Base-by-base conservation (phyloP, 2,797 vertebrate species). In the Apodemus agrarius region DNA sequence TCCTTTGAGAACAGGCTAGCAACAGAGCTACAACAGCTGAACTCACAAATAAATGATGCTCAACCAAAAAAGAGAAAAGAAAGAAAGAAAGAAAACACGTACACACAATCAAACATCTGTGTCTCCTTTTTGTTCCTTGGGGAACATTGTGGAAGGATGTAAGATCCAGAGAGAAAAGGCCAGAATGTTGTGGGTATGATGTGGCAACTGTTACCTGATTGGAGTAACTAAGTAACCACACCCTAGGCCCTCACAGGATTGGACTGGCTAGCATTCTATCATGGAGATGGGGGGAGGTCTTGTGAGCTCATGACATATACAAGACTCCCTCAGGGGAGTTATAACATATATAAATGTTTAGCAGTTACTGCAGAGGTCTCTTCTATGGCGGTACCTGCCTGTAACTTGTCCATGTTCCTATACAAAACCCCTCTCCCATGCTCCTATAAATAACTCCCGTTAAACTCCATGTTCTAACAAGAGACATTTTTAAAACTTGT, bases 31-130 rank as follows among this genome's bases (percentile, higher is more conserved):
- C 98, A 95, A 95, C 98, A 98, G 97, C 95, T 95, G 95, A 98
- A 97, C 98, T 96, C 95, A 94, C 22, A 98, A 97, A 97, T 98
- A 97, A 97, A 96, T 22, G 97, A 96, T 94, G 95, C 94, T 7
- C 0, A 80, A 79, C 97, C 52, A 52, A 52, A 96, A 97, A 63
- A 29, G 26, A 29, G 26, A 63, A 29, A 61, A 61, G 61, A 52
- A 52, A 52, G 52, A 52, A 49, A 49, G 46, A 49, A 49, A 49
- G 46, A 52, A 52, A 52, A 61, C 11, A 63, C 26, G 29, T 26
- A 65, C 63, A 65, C 29, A 31, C 12, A 31, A 29, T 1, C 22
- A 29, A 7, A 46, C 74, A 46, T 43, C 24, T 76, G 2, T 29
- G 29, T 76, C 43, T 8, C 43, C 13, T 24, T 43, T 13, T 76